phyloP scores from a whole-genome alignment of 37 sponge, comb jelly and placozoan genomes.

The Lycopodina hypogea region DNA sequence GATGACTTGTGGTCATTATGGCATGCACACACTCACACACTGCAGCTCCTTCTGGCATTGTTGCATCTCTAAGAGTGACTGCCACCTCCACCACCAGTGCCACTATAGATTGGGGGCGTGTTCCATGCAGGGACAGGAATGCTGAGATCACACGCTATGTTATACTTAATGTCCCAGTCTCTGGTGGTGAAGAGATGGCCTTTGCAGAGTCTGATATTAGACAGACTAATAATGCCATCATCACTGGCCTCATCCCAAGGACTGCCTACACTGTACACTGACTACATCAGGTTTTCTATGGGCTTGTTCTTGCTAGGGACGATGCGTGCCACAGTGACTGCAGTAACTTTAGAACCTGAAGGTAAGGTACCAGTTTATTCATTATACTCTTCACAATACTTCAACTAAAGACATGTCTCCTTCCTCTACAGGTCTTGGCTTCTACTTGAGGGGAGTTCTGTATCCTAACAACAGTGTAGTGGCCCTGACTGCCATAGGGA shows the following conservation, averaged over 20 bases:
- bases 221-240: background rate
- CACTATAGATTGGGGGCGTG: slow-evolving; percentile 15
- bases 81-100: background rate
- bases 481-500: slow-evolving; percentile 19
- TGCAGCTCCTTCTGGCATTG: slow-evolving; percentile 17
- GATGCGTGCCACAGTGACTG: background rate
- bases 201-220: background rate
- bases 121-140: slow-evolving; percentile 13
- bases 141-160: slow-evolving; percentile 20
- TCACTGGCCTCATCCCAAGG: slow-evolving; percentile 9
- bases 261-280: slow-evolving; percentile 14
- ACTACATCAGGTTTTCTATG: background rate
- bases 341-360: background rate
- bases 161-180: background rate
- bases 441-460: background rate
- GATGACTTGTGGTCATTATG: no score
- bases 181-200: background rate
- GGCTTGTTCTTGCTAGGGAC: no score
- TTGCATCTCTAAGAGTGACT: background rate
- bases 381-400: no score
- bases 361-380: background rate
- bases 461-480: slow-evolving; percentile 27
- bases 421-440: background rate
- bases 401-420: background rate
- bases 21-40: background rate